Percentiles rank a stretch among this genome's conserved stretches.
These are phyloP conservation scores for Ernsta delagoae DNA, from an alignment of 2,888 invertebrate species.

Conservation along the genomic window DNA sequence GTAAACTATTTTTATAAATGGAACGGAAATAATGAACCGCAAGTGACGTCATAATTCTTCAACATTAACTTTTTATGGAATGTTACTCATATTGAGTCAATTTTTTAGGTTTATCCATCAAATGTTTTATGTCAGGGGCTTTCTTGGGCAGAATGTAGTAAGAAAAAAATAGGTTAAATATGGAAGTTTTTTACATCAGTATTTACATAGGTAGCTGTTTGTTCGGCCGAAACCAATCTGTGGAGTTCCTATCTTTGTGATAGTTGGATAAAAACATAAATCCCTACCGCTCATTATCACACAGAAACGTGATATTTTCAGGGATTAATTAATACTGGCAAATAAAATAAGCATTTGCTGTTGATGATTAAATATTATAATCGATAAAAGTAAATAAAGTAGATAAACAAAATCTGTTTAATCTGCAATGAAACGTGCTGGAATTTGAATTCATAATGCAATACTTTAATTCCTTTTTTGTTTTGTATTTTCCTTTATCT, in stretches of 20 bases:
- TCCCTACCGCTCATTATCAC: background rate
- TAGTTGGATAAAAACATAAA: background rate
- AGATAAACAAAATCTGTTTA: no score
- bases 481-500: no score
- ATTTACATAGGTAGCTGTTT: background rate
- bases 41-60: constrained; percentile 6
- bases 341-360: background rate
- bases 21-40: constrained; percentile 15
- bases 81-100: background rate
- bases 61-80: background rate
- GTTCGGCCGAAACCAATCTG: no score
- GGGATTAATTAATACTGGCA: background rate
- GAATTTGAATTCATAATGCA: no score
- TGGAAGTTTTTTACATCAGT: no score
- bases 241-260: background rate
- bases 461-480: no score
- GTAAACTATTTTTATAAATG: constrained; percentile 18
- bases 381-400: no score
- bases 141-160: no score
- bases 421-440: no score
- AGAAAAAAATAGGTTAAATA: no score
- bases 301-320: background rate
- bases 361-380: no score
- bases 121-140: background rate
- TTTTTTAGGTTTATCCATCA: background rate